Percentiles rank a stretch among this genome's conserved stretches.
These are phyloP conservation scores for Anabacerthia variegaticeps DNA, from an alignment of 2,797 vertebrate species.

Conservation along the genomic window DNA sequence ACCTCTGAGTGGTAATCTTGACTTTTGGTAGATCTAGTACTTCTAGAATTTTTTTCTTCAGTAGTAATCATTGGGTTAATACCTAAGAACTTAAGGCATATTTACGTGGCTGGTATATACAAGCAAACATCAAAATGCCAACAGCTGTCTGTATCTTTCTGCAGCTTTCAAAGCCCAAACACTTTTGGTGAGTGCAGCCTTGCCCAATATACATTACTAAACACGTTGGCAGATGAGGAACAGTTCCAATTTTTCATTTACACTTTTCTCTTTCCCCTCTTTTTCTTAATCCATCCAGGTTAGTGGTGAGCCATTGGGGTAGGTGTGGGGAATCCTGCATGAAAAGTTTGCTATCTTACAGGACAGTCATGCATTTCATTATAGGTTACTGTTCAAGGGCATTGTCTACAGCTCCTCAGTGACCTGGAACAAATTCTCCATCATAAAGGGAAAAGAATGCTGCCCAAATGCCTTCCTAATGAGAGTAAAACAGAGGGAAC, in stretches of 20 bases:
- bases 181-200: not conserved
- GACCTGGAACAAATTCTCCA: conserved; percentile 12
- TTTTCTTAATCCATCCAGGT: not conserved
- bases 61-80: not conserved
- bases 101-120: not conserved
- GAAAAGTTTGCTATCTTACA: not conserved
- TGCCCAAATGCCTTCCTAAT: not conserved
- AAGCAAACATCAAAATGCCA: not conserved
- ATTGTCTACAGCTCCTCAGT: not conserved
- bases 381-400: not conserved
- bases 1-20: not conserved
- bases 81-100: not conserved
- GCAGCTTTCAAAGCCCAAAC: not conserved
- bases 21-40: not conserved
- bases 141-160: not conserved
- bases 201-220: not conserved
- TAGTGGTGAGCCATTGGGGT: not conserved
- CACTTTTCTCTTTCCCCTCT: not conserved
- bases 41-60: not conserved
- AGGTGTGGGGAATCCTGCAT: not conserved
- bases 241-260: not conserved
- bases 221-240: not conserved
- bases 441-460: not conserved
- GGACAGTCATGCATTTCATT: not conserved
- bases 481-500: not conserved